phyloP scores from a whole-genome alignment of 1,140 invertebrate genomes.

The Apolygus lucorum region DNA sequence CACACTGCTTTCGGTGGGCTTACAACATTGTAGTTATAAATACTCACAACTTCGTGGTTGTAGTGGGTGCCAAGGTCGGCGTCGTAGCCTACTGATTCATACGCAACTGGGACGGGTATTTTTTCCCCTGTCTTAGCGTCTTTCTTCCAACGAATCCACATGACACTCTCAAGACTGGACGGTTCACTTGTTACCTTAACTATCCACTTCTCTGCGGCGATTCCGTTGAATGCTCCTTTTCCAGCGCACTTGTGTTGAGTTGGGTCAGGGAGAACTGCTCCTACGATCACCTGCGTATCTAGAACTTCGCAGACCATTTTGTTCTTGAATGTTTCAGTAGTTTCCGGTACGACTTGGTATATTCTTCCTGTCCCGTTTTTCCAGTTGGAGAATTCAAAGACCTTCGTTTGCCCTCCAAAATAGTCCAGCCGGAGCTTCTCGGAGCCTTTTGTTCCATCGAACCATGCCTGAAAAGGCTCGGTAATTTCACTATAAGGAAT shows the following conservation, averaged over 20 bases:
- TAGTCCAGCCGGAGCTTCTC: constrained; percentile 94
- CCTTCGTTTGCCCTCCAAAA: constrained; percentile 80
- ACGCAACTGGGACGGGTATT: constrained; percentile 57
- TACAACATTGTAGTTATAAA: constrained; percentile 43
- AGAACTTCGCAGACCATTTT: constrained; percentile 71
- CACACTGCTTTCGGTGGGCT: background rate
- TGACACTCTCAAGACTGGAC: constrained; percentile 78
- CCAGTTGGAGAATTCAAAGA: constrained; percentile 75
- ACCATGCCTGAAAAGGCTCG: constrained; percentile 84
- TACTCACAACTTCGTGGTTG: constrained; percentile 87
- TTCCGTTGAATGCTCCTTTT: constrained; percentile 54
- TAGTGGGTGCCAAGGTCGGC: constrained; percentile 86
- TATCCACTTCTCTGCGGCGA: constrained; percentile 63
- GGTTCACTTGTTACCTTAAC: constrained; percentile 55
- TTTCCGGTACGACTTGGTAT: constrained; percentile 78
- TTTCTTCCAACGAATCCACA: constrained; percentile 63
- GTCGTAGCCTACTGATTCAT: constrained; percentile 90
- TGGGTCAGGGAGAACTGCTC: constrained; percentile 74
- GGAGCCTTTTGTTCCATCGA: constrained; percentile 56
- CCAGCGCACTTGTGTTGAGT: constrained; percentile 57
- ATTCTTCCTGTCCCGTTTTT: constrained; percentile 68
- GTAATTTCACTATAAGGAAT: constrained; percentile 89
- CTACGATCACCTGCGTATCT: constrained; percentile 64
- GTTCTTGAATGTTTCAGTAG: constrained; percentile 62
- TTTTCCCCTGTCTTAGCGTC: background rate